These are phyloP conservation scores for Leptodactylus fallax DNA, from an alignment of 2,797 vertebrate genomes.

Conservation along the genomic window DNA sequence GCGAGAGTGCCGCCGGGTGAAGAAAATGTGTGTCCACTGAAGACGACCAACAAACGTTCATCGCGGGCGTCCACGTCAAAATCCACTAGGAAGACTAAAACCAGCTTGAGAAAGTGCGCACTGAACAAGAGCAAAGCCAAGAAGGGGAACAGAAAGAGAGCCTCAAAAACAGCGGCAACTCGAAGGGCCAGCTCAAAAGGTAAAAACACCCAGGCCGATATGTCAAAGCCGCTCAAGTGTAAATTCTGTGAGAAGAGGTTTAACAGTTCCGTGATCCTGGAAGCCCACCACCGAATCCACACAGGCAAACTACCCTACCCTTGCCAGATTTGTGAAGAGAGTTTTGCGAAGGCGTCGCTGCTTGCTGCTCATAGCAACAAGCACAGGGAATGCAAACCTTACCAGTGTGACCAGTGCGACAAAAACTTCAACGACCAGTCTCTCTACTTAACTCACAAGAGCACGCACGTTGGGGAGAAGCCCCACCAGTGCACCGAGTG, in stretches of 20 bases:
- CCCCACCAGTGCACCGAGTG: constrained; percentile 51
- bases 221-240: neutral
- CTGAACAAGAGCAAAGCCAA: neutral
- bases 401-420: constrained; percentile 56
- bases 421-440: constrained; percentile 58
- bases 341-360: constrained; percentile 52
- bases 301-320: constrained; percentile 48
- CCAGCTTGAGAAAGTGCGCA: neutral
- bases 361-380: constrained; percentile 39
- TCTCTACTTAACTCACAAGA: constrained; percentile 38
- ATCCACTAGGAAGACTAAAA: neutral
- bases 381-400: constrained; percentile 48
- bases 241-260: constrained; percentile 56
- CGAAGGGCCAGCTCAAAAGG: neutral
- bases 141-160: neutral
- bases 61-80: neutral
- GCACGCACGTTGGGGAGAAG: constrained; percentile 46
- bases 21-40: neutral
- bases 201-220: neutral
- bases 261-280: constrained; percentile 37
- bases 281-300: constrained; percentile 55
- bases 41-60: neutral
- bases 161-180: neutral
- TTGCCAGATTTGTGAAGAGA: constrained; percentile 25
- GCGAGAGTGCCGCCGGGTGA: neutral